A percentile compares a stretch with the other conserved stretches of the same genome.
Conservation (phyloP, 2,888 invertebrate genomes). For the Tipula vernalis region DNA sequence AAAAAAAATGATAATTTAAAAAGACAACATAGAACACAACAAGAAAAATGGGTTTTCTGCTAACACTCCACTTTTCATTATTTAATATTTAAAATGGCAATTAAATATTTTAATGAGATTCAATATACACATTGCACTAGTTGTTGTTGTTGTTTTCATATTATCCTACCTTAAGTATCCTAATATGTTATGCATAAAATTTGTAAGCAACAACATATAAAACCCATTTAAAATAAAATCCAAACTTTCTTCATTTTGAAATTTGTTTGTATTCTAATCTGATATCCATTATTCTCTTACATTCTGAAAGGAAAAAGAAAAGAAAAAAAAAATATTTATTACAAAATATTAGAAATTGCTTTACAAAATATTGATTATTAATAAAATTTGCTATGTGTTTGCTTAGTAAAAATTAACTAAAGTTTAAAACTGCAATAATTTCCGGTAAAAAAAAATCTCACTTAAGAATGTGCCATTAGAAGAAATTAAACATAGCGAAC, state of each 20-base stretch:
- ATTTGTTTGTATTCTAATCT: background rate
- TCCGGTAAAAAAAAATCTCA: too few relatives aligned
- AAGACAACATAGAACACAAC: background rate
- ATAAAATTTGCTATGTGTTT: too few relatives aligned
- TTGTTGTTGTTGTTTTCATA: background rate
- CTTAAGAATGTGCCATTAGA: too few relatives aligned
- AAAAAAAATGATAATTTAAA: background rate
- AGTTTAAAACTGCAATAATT: too few relatives aligned
- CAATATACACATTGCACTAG: background rate
- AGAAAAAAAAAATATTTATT: background rate
- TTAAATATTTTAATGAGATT: constrained; percentile 4
- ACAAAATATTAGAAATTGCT: background rate
- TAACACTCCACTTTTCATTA: background rate
- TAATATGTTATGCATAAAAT: background rate
- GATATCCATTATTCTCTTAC: background rate
- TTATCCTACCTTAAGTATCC: background rate
- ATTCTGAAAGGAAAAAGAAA: background rate
- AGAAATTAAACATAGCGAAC: too few relatives aligned
- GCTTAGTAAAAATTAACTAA: background rate
- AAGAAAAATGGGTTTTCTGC: background rate
- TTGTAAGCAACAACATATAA: background rate
- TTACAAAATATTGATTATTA: too few relatives aligned
- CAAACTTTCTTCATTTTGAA: background rate
- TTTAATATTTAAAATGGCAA: background rate
- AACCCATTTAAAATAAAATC: background rate